Conservation (phyloP, 1,140 invertebrate genomes). For the Whitmania pigra region DNA sequence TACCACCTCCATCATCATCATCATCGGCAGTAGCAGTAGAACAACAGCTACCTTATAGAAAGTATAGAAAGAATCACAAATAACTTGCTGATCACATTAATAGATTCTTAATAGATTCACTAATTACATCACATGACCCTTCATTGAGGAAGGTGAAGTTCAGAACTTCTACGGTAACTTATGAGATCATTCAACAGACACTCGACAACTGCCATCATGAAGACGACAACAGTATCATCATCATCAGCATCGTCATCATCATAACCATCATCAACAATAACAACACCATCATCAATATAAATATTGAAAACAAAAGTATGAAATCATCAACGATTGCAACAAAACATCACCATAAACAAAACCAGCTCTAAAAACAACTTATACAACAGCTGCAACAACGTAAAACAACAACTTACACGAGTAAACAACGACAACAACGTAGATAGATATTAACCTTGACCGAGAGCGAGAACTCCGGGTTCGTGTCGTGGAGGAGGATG, state of each 20-base stretch:
- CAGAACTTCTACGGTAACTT: too few relatives aligned
- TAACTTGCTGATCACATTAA: too few relatives aligned
- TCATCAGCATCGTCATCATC: background rate
- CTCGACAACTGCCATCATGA: too few relatives aligned
- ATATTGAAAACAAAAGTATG: background rate
- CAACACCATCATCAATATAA: background rate
- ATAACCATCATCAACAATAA: background rate
- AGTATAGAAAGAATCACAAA: too few relatives aligned
- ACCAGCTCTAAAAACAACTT: background rate
- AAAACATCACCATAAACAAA: background rate
- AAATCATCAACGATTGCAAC: conserved; percentile 7
- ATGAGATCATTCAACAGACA: too few relatives aligned
- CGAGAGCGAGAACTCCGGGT: conserved; percentile 65
- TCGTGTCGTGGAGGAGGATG: conserved; percentile 75
- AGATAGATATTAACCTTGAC: conserved; percentile 31
- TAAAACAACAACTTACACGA: background rate
- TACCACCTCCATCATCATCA: background rate
- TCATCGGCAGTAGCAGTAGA: too few relatives aligned
- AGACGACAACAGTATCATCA: background rate
- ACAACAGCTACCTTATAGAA: too few relatives aligned
- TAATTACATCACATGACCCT: too few relatives aligned
- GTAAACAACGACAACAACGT: background rate
- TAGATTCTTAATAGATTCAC: too few relatives aligned
- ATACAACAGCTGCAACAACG: conserved; percentile 4
- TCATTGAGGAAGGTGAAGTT: too few relatives aligned